Percentiles rank a stretch among this genome's conserved stretches.
Conservation (phyloP, 23 tunicate genomes). For the Diplosoma virens region DNA sequence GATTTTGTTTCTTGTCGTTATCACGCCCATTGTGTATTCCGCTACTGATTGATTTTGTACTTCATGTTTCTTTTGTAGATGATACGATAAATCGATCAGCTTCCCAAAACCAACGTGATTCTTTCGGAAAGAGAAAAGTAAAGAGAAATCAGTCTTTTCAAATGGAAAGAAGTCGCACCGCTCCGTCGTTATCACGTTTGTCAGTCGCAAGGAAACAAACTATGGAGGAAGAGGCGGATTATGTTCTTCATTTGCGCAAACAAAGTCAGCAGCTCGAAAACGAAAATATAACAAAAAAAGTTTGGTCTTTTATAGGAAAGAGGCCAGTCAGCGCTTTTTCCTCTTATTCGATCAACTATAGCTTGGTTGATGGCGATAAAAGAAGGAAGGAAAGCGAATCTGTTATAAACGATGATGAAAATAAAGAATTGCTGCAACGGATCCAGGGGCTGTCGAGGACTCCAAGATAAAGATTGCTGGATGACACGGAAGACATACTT, state of each 20-base stretch:
- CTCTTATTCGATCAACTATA: too few species aligned
- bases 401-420: too few species aligned
- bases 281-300: constrained; percentile 24
- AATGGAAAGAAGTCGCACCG: neutral
- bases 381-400: too few species aligned
- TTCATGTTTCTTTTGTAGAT: neutral
- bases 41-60: too few species aligned
- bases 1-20: too few species aligned
- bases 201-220: constrained; percentile 2
- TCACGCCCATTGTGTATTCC: too few species aligned
- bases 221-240: constrained; percentile 8
- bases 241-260: neutral
- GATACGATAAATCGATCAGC: neutral
- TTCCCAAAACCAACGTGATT: too few species aligned
- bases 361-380: too few species aligned
- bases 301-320: constrained; percentile 49
- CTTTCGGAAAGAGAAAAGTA: neutral
- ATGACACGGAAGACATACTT: too few species aligned
- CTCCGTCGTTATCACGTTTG: neutral
- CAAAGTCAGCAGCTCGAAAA: constrained; percentile 37
- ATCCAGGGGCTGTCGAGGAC: too few species aligned
- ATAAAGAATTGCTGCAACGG: too few species aligned
- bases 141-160: neutral
- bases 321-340: constrained; percentile 36
- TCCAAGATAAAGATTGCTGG: too few species aligned